A percentile compares a stretch with the other conserved stretches of the same genome.
Evolutionary conservation across 2,888 invertebrate species (phyloP).

Genomic region (Leptopilina syphax): DNA sequence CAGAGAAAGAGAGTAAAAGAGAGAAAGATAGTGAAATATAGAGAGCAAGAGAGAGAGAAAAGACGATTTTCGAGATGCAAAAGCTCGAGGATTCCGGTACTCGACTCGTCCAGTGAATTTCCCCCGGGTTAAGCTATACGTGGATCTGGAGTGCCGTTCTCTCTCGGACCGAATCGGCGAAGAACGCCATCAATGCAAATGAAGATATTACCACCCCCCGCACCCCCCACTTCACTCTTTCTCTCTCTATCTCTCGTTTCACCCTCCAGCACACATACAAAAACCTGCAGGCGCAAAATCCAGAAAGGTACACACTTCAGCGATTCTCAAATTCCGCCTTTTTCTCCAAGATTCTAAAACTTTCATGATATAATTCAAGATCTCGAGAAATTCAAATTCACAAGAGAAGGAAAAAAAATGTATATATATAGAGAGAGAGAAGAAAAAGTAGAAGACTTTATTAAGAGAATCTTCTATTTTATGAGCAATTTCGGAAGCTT

Average conservation of each 20-base stretch:
- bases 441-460: slow-evolving; percentile 20
- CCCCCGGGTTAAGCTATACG: slow-evolving; percentile 35
- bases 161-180: slow-evolving; percentile 37
- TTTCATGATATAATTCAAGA: slow-evolving; percentile 19
- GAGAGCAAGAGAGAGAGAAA: no score
- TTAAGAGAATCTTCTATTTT: slow-evolving; percentile 35
- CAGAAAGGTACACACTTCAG: slow-evolving; percentile 37
- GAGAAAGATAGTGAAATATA: no score
- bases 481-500: slow-evolving; percentile 32
- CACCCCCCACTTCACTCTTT: background rate
- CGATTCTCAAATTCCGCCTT: slow-evolving; percentile 40
- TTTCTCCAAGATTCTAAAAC: slow-evolving; percentile 28
- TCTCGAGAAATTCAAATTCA: slow-evolving; percentile 36
- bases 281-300: slow-evolving; percentile 33
- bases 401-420: no score
- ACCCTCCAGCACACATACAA: background rate
- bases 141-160: slow-evolving; percentile 33
- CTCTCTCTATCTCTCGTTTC: background rate
- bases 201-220: slow-evolving; percentile 39
- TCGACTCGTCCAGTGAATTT: slow-evolving; percentile 38
- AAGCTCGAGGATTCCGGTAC: slow-evolving; percentile 35
- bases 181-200: slow-evolving; percentile 41
- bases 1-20: no score
- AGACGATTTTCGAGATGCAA: slow-evolving; percentile 20
- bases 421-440: no score